Evolutionary conservation across 1,140 invertebrate genomes (phyloP).

Genomic region (Acromyrmex charruanus): DNA sequence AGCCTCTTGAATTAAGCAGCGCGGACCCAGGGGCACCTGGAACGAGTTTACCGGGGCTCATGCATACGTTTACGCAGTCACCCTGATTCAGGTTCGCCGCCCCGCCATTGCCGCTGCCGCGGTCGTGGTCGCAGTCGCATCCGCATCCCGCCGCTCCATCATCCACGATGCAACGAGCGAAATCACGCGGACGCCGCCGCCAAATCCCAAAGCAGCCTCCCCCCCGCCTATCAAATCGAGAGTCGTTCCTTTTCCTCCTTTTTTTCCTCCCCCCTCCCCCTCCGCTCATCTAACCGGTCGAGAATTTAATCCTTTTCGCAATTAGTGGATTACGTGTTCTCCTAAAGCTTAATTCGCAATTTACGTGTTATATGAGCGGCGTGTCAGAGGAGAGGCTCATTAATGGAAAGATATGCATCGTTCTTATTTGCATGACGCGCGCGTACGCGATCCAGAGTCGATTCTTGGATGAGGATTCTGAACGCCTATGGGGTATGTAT

Average conservation of each 20-base stretch:
- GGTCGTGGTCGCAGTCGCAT: not conserved
- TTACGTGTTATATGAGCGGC: slow-evolving; percentile 25
- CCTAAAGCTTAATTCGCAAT: slow-evolving; percentile 47
- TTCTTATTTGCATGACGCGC: slow-evolving; percentile 56
- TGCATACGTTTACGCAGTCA: slow-evolving; percentile 72
- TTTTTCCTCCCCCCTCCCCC: too few species aligned
- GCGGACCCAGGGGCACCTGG: slow-evolving; percentile 52
- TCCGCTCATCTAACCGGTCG: not conserved
- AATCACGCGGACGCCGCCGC: not conserved
- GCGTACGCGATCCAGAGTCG: slow-evolving; percentile 22
- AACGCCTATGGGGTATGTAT: slow-evolving; percentile 30
- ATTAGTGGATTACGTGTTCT: slow-evolving; percentile 44
- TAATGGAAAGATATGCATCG: slow-evolving; percentile 53
- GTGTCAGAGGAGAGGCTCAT: slow-evolving; percentile 29
- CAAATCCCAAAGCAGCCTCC: slow-evolving; percentile 26
- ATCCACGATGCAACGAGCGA: not conserved
- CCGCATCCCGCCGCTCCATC: slow-evolving; percentile 22
- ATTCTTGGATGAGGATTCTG: slow-evolving; percentile 41
- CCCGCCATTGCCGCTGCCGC: not conserved
- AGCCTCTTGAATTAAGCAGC: slow-evolving; percentile 70
- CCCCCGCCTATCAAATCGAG: slow-evolving; percentile 15
- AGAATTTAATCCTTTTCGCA: slow-evolving; percentile 32
- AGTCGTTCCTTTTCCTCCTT: not conserved
- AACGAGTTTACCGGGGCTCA: slow-evolving; percentile 72
- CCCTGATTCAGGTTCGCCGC: slow-evolving; percentile 60